Conservation (phyloP, 2,113 vertebrate genomes). For the Xiphophorus maculatus region DNA sequence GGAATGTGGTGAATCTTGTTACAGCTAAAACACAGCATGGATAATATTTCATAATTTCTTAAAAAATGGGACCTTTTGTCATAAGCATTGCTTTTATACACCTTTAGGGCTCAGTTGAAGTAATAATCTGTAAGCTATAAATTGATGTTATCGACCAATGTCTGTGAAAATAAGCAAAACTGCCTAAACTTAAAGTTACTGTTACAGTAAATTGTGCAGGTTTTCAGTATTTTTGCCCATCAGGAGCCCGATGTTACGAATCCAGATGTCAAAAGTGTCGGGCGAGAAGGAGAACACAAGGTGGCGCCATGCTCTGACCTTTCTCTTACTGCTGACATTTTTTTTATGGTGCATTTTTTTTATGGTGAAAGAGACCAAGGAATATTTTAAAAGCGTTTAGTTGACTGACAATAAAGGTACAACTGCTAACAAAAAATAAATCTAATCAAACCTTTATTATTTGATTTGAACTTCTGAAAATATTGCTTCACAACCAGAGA, state of each 20-base stretch:
- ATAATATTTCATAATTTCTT: neutral
- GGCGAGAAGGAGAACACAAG: neutral
- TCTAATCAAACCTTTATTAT: neutral
- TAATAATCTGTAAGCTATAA: neutral
- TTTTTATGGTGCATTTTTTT: too few relatives aligned
- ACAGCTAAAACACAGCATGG: neutral
- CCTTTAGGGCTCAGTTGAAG: neutral
- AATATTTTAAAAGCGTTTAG: neutral
- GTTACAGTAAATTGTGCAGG: neutral
- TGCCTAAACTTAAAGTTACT: conserved; percentile 26
- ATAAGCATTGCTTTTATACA: neutral
- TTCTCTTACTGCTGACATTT: neutral
- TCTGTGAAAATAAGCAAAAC: conserved; percentile 11
- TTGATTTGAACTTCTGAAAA: neutral
- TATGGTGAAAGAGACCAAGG: neutral
- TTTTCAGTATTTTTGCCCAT: neutral
- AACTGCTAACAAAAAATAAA: neutral
- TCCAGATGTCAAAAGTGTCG: neutral
- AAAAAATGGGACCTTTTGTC: neutral
- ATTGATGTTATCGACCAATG: neutral
- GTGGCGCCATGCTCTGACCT: neutral
- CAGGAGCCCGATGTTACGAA: neutral
- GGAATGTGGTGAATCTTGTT: neutral
- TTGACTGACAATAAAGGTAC: neutral
- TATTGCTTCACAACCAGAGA: neutral